phyloP scores from a whole-genome alignment of 1,140 invertebrate species.

The Thaumatotibia leucotreta region DNA sequence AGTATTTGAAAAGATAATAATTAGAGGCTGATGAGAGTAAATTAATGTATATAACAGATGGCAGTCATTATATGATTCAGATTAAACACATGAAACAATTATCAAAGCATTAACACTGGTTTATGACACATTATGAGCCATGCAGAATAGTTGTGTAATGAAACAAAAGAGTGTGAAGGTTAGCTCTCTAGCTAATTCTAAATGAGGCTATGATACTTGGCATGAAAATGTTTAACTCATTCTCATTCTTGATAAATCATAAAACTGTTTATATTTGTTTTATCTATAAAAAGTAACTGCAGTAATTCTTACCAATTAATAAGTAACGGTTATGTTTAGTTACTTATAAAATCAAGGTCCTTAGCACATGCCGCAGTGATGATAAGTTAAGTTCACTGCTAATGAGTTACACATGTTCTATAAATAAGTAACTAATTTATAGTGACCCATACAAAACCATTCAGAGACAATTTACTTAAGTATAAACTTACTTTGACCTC shows the following conservation, averaged over 20 bases:
- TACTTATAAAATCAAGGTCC: background rate
- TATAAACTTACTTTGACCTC: background rate
- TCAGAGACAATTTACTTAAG: background rate
- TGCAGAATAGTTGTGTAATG: background rate
- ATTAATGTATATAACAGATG: background rate
- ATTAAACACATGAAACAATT: background rate
- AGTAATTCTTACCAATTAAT: too few species aligned
- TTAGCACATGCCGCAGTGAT: background rate
- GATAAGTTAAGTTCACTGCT: background rate
- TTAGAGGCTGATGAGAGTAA: too few species aligned
- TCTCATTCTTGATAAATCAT: background rate
- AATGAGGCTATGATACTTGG: background rate
- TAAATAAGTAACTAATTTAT: background rate
- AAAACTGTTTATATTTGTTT: too few species aligned
- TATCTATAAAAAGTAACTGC: too few species aligned
- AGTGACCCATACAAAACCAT: background rate
- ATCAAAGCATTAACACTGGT: background rate
- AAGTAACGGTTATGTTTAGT: too few species aligned
- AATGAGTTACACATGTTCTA: background rate
- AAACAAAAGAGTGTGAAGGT: background rate
- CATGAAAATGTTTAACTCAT: background rate
- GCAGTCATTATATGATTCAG: background rate
- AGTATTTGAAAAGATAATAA: too few species aligned
- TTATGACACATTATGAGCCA: background rate
- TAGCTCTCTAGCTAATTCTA: background rate